A percentile compares a stretch with the other conserved stretches of the same genome.
Conservation (phyloP, 2,888 invertebrate genomes). For the Lithophane socia region DNA sequence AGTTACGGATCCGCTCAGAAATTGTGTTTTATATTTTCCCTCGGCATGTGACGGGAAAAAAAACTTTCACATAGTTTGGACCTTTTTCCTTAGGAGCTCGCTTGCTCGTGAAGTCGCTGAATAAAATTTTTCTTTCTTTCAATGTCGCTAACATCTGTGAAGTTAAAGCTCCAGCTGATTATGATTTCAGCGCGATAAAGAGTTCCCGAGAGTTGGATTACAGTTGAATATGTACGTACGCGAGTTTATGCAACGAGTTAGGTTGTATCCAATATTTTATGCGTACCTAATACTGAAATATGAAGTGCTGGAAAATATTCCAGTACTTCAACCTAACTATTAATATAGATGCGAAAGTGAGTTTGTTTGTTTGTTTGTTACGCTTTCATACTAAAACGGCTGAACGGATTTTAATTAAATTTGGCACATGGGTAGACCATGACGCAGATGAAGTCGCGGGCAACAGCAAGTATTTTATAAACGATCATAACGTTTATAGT, state of each 20-base stretch:
- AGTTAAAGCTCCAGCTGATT: conserved; percentile 49
- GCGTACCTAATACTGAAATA: conserved; percentile 11
- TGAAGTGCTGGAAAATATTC: conserved; percentile 16
- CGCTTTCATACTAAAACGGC: no score
- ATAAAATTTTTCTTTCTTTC: conserved; percentile 66
- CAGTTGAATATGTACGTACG: conserved; percentile 19
- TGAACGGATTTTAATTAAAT: no score
- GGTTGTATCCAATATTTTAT: conserved; percentile 34
- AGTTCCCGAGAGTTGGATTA: conserved; percentile 30
- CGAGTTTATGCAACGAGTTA: conserved; percentile 30
- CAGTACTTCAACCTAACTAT: no score
- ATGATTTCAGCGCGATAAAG: conserved; percentile 47
- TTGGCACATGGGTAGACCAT: no score
- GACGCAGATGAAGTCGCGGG: no score
- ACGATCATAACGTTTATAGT: conserved; percentile 23
- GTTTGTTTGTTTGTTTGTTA: no score
- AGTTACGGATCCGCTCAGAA: conserved; percentile 85
- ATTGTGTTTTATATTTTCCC: conserved; percentile 85
- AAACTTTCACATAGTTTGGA: conserved; percentile 80
- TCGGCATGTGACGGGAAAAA: conserved; percentile 80
- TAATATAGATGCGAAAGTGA: no score
- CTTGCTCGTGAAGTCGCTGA: conserved; percentile 60
- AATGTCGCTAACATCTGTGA: conserved; percentile 63
- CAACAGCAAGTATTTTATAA: neutral
- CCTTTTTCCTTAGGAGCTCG: conserved; percentile 72